Conservation (phyloP, 2,797 vertebrate species). For the Scomberomorus guttatus region DNA sequence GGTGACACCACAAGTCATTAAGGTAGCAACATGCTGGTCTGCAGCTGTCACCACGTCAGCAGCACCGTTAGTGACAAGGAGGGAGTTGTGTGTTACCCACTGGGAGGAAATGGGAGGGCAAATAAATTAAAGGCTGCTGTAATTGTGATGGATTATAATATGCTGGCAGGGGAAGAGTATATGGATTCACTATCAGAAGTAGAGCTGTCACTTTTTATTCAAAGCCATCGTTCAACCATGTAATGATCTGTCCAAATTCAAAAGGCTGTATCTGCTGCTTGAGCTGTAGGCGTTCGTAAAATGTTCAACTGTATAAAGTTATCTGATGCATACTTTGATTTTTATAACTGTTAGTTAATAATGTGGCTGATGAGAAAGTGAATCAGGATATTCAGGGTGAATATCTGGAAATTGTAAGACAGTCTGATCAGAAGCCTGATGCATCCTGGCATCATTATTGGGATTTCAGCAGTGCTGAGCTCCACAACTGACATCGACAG, state of each 20-base stretch:
- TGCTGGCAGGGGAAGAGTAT: neutral
- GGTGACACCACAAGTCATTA: neutral
- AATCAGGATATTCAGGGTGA: neutral
- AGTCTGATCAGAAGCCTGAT: neutral
- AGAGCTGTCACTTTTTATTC: neutral
- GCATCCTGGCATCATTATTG: neutral
- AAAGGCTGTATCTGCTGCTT: neutral
- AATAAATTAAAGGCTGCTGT: neutral
- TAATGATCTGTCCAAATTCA: neutral
- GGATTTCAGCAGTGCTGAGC: neutral
- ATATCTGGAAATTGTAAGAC: too few species aligned
- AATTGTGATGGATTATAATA: neutral
- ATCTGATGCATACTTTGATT: too few species aligned
- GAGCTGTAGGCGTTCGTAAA: neutral
- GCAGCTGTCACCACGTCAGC: neutral
- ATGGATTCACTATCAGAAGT: neutral
- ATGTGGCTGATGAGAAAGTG: too few species aligned
- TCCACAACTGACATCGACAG: too few species aligned
- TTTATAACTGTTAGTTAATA: too few species aligned
- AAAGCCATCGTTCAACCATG: neutral
- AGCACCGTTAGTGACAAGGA: neutral
- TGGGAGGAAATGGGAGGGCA: neutral
- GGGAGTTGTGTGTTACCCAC: too few species aligned
- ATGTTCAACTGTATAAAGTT: neutral
- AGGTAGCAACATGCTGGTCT: neutral